Evolutionary conservation across 2,113 vertebrate species (phyloP), one percentile per base, ranked within the genome.

Genomic region (Hymenochirus boettgeri): DNA sequence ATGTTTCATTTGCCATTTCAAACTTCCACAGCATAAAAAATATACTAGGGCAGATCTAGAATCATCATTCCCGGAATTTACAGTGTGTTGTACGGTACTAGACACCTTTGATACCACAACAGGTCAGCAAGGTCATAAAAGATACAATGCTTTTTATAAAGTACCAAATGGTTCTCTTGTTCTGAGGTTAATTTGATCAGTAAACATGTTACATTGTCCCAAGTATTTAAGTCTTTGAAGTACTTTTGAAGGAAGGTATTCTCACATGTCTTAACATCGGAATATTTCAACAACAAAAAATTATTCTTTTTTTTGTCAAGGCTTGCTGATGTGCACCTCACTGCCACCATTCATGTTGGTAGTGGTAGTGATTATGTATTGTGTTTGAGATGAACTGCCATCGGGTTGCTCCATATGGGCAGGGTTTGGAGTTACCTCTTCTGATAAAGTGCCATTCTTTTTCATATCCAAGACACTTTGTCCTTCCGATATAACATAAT

Each of bases 401-500:
- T 84, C 33, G 23, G 87, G 87, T 1, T 90, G 79, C 45, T 95
- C 93, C 79, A 95, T 71, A 11, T 87, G 66, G 29, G 96, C 93
- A 0, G 75, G 24, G 60, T 88, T 90, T 19, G 82, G 87, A 42
- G 88, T 75, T 0, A 85, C 79, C 27, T 76, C 79, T 0, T 73
- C 57, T 3, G 86, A 60, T 26, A 90, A 83, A 0, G 80, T 71
- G 3, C 83, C 57, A 8, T 71, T 79, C 48, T 89, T 91, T 72
- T 97, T 99, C 37, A 86, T 73, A 25, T 98, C 95, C 80, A 97
- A 66, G 25, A 97, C 95, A 0, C 86, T 62, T 69, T 98, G 96
- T 45, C 93, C 89, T 75, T 97, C 95, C 0, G 96, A 94, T 72
- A 99, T 93, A n/a, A 99, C 93, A 3, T 95, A 99, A 77, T 98